Evolutionary conservation across 1,140 invertebrate genomes (phyloP).

Genomic region (Drosophila orena): DNA sequence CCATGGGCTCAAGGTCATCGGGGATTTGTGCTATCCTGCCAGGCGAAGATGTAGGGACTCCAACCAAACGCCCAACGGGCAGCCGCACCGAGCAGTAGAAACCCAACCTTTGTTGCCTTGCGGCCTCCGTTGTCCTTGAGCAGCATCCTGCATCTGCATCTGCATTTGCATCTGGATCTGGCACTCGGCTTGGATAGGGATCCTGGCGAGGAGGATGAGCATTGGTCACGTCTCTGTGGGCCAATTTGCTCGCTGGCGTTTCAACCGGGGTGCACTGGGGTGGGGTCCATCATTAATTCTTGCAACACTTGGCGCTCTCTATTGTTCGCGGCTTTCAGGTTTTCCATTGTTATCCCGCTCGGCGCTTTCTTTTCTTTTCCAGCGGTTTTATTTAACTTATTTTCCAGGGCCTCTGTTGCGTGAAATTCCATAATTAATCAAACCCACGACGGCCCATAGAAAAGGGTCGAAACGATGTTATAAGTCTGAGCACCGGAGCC

Average conservation of each 20-base stretch:
- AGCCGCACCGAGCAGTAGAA: conserved; percentile 72
- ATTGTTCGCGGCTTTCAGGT: conserved; percentile 36
- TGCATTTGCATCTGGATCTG: not conserved
- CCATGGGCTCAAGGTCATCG: conserved; percentile 23
- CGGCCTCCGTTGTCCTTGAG: conserved; percentile 78
- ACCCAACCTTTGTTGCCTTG: conserved; percentile 63
- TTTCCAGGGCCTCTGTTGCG: conserved; percentile 67
- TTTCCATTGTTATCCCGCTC: conserved; percentile 11
- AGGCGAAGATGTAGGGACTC: conserved; percentile 50
- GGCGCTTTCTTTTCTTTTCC: conserved; percentile 65
- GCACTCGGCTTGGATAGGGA: not conserved
- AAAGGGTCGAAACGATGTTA: conserved; percentile 20
- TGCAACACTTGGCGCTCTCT: conserved; percentile 58
- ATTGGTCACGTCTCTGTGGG: conserved; percentile 61
- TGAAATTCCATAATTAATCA: conserved; percentile 83
- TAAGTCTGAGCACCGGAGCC: conserved; percentile 16
- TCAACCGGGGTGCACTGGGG: conserved; percentile 17
- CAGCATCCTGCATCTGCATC: not conserved
- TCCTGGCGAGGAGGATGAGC: conserved; percentile 19
- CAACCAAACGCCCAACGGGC: conserved; percentile 63
- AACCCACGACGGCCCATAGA: conserved; percentile 48
- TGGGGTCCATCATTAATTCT: conserved; percentile 67
- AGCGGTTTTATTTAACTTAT: conserved; percentile 35
- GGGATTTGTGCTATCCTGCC: conserved; percentile 45
- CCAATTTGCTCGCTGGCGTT: conserved; percentile 74